These are phyloP conservation scores for Dicyrtoma fusca DNA, from an alignment of 2,888 invertebrate genomes.

Conservation along the genomic window DNA sequence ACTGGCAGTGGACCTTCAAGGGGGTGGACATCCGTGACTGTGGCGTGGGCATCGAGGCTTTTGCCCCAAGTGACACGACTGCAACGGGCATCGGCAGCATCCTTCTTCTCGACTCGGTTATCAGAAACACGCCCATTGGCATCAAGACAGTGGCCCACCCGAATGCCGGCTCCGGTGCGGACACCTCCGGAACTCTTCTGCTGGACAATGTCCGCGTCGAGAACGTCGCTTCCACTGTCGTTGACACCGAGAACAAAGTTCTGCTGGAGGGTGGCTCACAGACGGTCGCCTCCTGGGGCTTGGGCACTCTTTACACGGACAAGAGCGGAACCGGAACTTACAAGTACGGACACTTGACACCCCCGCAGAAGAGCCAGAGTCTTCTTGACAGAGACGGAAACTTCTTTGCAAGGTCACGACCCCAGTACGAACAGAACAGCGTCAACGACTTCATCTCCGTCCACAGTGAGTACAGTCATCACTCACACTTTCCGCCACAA, in stretches of 20 bases:
- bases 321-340: conserved; percentile 40
- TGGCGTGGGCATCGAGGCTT: conserved; percentile 49
- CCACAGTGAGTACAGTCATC: conserved; percentile 38
- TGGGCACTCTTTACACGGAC: conserved; percentile 49
- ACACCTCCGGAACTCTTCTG: conserved; percentile 48
- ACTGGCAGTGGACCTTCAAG: conserved; percentile 56
- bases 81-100: conserved; percentile 41
- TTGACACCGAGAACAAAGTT: conserved; percentile 17
- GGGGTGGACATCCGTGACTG: conserved; percentile 39
- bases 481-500: background rate
- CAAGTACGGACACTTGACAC: conserved; percentile 35
- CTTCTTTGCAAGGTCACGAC: conserved; percentile 48
- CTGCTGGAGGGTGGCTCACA: conserved; percentile 38
- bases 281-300: conserved; percentile 44
- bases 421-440: conserved; percentile 44
- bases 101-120: conserved; percentile 44
- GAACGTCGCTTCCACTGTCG: conserved; percentile 38
- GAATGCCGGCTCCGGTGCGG: conserved; percentile 33
- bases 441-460: conserved; percentile 45
- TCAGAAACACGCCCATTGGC: conserved; percentile 43
- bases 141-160: conserved; percentile 36
- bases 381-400: conserved; percentile 46
- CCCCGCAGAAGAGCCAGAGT: conserved; percentile 35
- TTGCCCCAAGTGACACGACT: background rate
- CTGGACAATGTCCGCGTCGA: conserved; percentile 46